A percentile compares a stretch with the other conserved stretches of the same genome.
Evolutionary conservation across 2,888 invertebrate species (phyloP).

Genomic region (Drosophila phalerata): DNA sequence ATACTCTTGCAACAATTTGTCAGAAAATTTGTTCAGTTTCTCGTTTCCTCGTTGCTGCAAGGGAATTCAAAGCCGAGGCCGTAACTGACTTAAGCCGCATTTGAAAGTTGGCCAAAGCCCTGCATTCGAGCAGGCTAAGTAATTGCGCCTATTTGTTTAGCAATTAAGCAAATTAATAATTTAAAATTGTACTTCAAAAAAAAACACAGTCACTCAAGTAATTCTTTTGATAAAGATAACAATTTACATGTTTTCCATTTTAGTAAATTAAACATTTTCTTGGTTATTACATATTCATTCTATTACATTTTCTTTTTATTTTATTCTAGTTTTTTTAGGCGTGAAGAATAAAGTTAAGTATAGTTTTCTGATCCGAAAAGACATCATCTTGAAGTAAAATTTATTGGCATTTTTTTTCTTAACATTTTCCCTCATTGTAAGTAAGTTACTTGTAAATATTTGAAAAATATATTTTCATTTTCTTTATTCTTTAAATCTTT

Average conservation of each 20-base stretch:
- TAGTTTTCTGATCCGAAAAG: too few relatives aligned
- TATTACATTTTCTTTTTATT: too few relatives aligned
- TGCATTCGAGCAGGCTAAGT: constrained; percentile 41
- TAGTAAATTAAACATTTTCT: not conserved
- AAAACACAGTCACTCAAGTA: not conserved
- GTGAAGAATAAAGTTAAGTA: too few relatives aligned
- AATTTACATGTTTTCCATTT: too few relatives aligned
- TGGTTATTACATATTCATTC: too few relatives aligned
- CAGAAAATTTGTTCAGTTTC: constrained; percentile 77
- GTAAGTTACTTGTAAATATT: too few relatives aligned
- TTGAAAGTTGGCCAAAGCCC: constrained; percentile 71
- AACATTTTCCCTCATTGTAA: too few relatives aligned
- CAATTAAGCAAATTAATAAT: constrained; percentile 11
- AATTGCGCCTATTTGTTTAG: constrained; percentile 72
- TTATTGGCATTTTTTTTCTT: too few relatives aligned
- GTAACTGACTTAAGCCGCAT: constrained; percentile 69
- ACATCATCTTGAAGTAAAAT: too few relatives aligned
- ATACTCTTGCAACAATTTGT: constrained; percentile 77
- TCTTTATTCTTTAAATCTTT: too few relatives aligned
- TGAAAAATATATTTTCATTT: too few relatives aligned
- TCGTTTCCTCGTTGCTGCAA: constrained; percentile 36
- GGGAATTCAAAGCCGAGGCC: constrained; percentile 7
- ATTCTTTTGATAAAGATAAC: not conserved
- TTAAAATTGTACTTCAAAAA: not conserved
- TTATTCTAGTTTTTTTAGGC: too few relatives aligned